A percentile compares a stretch with the other conserved stretches of the same genome.
These are phyloP conservation scores for Campoplex nolae DNA, from an alignment of 2,888 invertebrate species.

Conservation along the genomic window DNA sequence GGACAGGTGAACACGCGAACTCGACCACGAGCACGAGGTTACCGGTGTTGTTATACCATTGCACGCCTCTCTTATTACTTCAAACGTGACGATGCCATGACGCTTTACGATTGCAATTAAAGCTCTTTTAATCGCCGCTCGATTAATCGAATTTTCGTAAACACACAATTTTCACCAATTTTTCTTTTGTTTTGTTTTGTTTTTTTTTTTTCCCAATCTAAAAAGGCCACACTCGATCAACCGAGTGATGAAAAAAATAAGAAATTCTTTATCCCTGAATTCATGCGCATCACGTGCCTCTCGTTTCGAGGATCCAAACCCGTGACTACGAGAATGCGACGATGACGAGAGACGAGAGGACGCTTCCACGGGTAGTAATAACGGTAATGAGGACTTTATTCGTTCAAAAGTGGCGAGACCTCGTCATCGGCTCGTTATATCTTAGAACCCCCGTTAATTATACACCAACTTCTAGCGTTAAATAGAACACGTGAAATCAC, in stretches of 20 bases:
- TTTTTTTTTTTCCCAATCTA: too few relatives aligned
- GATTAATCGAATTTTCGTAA: background rate
- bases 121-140: background rate
- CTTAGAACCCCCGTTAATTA: slow-evolving; percentile 72
- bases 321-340: slow-evolving; percentile 57
- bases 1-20: slow-evolving; percentile 74
- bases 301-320: slow-evolving; percentile 71
- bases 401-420: slow-evolving; percentile 69
- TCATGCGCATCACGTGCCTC: slow-evolving; percentile 74
- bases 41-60: slow-evolving; percentile 41
- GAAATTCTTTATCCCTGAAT: slow-evolving; percentile 69
- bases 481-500: slow-evolving; percentile 43
- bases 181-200: background rate
- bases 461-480: slow-evolving; percentile 57
- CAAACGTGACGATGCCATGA: slow-evolving; percentile 23
- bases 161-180: background rate
- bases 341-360: slow-evolving; percentile 26
- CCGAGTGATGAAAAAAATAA: background rate
- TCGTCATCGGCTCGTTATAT: slow-evolving; percentile 67
- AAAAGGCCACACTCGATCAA: background rate
- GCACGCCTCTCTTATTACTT: slow-evolving; percentile 34
- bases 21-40: slow-evolving; percentile 65
- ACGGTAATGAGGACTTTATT: slow-evolving; percentile 73
- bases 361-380: slow-evolving; percentile 58
- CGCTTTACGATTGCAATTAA: background rate